Percentiles rank a stretch among this genome's conserved stretches.
These are phyloP conservation scores for Mycteria americana DNA, from an alignment of 2,797 vertebrate species.

Conservation along the genomic window DNA sequence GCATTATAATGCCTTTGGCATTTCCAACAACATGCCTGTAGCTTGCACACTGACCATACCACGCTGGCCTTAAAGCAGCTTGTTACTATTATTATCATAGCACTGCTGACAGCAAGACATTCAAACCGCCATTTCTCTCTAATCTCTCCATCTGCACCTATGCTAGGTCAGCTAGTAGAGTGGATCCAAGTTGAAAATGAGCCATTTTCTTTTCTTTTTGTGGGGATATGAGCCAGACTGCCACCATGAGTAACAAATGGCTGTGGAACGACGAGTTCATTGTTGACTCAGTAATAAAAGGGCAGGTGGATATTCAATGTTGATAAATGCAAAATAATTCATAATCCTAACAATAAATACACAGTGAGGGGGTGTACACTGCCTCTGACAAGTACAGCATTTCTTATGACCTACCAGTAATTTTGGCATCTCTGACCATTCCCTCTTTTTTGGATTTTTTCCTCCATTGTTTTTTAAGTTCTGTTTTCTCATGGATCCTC, in stretches of 20 bases:
- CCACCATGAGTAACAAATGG: not conserved
- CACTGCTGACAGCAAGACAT: not conserved
- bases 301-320: not conserved
- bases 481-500: not conserved
- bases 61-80: not conserved
- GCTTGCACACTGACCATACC: not conserved
- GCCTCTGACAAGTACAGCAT: not conserved
- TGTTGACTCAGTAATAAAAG: not conserved
- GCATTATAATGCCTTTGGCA: not conserved
- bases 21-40: not conserved
- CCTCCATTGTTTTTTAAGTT: not conserved
- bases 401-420: not conserved
- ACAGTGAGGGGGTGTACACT: not conserved
- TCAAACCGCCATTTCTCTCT: not conserved
- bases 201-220: not conserved
- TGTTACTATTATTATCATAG: not conserved
- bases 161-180: not conserved
- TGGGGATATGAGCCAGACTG: not conserved
- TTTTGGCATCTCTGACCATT: not conserved
- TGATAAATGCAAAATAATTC: not conserved
- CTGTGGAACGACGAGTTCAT: not conserved
- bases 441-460: not conserved
- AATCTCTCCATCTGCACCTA: not conserved
- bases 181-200: not conserved
- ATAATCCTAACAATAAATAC: not conserved